These are phyloP conservation scores for Hypsibius dujardini DNA, from an alignment of 1,140 invertebrate species.

Conservation along the genomic window DNA sequence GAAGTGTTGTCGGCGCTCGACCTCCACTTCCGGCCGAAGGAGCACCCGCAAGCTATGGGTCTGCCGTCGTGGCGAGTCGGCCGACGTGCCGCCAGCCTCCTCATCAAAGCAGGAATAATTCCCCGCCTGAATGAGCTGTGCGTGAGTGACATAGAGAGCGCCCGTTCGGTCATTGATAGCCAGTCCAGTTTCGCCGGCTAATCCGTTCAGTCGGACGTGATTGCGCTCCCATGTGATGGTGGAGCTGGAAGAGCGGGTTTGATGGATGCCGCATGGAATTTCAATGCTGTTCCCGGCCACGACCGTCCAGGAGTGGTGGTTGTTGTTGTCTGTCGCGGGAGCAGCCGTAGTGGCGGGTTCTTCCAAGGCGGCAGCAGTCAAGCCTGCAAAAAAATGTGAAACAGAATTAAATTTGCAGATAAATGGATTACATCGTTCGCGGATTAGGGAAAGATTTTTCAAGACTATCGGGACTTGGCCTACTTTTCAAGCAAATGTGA, in stretches of 20 bases:
- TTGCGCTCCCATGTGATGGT: conserved; percentile 9
- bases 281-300: conserved; percentile 15
- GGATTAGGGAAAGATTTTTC: no score
- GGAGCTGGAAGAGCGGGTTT: background rate
- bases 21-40: conserved; percentile 9
- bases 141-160: conserved; percentile 52
- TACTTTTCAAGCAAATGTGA: no score
- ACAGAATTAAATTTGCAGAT: no score
- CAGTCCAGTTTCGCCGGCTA: conserved; percentile 22
- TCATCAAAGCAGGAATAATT: conserved; percentile 50
- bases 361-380: background rate
- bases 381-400: no score
- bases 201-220: background rate
- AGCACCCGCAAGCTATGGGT: background rate
- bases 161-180: conserved; percentile 32
- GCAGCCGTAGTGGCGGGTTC: background rate
- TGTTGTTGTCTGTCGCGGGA: background rate
- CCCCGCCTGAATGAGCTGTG: conserved; percentile 55
- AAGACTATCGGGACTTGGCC: no score
- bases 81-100: background rate
- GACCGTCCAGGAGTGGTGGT: background rate
- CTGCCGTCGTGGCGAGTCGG: background rate
- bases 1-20: conserved; percentile 21
- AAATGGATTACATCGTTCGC: no score
- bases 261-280: conserved; percentile 2